Evolutionary conservation across 2,113 vertebrate genomes (phyloP).

Genomic region (Prochilodus magdalenae): DNA sequence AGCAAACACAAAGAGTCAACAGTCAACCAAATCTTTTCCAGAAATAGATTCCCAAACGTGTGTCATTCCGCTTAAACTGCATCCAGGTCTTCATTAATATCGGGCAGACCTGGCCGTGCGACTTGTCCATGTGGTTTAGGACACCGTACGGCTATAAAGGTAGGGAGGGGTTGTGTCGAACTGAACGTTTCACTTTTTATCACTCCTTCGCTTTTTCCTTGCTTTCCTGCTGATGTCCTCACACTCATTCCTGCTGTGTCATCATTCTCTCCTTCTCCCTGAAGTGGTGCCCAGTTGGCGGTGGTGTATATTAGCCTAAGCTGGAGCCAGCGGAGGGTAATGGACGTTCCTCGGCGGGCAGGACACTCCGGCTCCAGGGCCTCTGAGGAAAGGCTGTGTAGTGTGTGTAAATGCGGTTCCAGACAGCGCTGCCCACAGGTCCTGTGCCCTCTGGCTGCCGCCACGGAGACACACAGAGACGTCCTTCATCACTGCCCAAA

Average conservation of each 20-base stretch:
- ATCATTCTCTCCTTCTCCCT: background rate
- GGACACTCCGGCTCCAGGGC: background rate
- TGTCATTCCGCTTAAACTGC: too few species aligned
- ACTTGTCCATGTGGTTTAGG: too few species aligned
- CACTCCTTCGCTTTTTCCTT: background rate
- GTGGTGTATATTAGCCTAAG: background rate
- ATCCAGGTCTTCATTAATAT: too few species aligned
- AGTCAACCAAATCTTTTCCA: too few species aligned
- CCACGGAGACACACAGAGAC: background rate
- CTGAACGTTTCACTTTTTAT: background rate
- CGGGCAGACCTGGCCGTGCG: too few species aligned
- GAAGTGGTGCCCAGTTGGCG: background rate
- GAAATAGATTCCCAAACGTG: too few species aligned
- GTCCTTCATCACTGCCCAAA: background rate
- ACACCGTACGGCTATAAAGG: too few species aligned
- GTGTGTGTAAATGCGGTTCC: background rate
- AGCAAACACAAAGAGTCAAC: too few species aligned
- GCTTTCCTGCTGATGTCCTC: background rate
- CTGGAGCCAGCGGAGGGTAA: background rate
- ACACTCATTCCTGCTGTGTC: background rate
- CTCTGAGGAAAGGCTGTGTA: background rate
- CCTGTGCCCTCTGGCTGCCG: background rate
- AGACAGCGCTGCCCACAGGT: background rate
- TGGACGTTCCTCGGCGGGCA: background rate
- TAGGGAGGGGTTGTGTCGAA: too few species aligned